Base-by-base conservation (phyloP, 2,888 invertebrate genomes). In the Gymnocheta viridis region DNA sequence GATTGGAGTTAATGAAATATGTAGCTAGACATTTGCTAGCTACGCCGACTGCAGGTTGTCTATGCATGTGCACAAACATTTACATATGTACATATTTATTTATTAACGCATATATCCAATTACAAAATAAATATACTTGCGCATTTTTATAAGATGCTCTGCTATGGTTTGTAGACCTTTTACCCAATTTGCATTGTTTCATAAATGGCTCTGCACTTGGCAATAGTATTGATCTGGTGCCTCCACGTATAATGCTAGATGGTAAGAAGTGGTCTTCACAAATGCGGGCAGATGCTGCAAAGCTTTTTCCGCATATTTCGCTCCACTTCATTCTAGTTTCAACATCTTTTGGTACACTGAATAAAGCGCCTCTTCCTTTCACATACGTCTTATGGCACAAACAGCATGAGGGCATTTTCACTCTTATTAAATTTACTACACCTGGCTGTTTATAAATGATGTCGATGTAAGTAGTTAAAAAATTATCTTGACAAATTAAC, bases 231-330 rank as follows among this genome's bases (percentile, higher is more conserved):
- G 14, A n/a, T 35, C 9, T 51, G 2, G 10, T 32, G 4, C 35
- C 67, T 12, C 5, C 19, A 4, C 24, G n/a, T 47, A 72, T 24
- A 58, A 72, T 19, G 14, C 14, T n/a, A 1, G 72, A 32, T 14
- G 47, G 22, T 0, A n/a, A 14, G 47, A 72, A 60, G 19, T 72
- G 72, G 14, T 72, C 60, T 0, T n/a, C 3, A 12, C 72, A 72
- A 2, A 72, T 14, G 7, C 2, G 12, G 0, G 47, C 12, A 14
- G 10, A 14, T 29, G 19, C 0, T 6, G 12, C 14, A 0, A 72
- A 72, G 7, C 47, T 32, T 6, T 3, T 72, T 5, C 32, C 22
- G 24, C 44, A 58, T 22, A 32, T 58, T 17, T 60, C 6, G 5
- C 60, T 35, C 72, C 72, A 72, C 4, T 29, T 72, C 0, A 0